Evolutionary conservation across 2,113 vertebrate genomes (phyloP).

Genomic region (Nothoprocta pentlandii): DNA sequence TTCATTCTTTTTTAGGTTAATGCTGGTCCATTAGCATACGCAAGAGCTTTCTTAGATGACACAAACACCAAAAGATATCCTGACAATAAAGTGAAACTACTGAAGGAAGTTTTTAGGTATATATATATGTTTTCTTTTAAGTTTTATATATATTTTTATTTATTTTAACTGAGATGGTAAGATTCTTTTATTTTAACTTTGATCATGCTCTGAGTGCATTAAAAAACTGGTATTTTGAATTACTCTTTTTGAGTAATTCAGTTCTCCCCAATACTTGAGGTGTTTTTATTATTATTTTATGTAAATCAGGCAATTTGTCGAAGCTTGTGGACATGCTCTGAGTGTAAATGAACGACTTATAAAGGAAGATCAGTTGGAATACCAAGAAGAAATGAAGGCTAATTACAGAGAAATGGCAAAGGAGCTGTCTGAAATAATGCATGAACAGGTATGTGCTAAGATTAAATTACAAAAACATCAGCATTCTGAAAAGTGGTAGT

Average conservation of each 20-base stretch:
- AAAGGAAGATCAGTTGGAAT: conserved; percentile 97
- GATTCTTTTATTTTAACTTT: not conserved
- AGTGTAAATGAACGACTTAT: conserved; percentile 94
- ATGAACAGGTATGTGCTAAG: conserved; percentile 86
- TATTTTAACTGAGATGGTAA: not conserved
- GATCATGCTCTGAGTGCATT: not conserved
- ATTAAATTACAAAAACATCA: not conserved
- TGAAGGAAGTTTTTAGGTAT: conserved; percentile 98
- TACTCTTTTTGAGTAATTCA: not conserved
- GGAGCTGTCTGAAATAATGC: conserved; percentile 97
- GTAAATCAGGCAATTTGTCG: conserved; percentile 93
- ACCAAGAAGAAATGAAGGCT: conserved; percentile 98
- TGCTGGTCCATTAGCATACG: conserved; percentile 94
- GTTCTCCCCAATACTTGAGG: not conserved
- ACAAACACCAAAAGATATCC: conserved; percentile 92
- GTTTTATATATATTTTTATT: conserved; percentile 52
- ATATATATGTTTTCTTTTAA: conserved; percentile 12
- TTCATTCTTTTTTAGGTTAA: conserved; percentile 86
- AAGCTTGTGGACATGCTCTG: conserved; percentile 94
- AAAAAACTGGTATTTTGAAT: not conserved
- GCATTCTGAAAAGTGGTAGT: not conserved
- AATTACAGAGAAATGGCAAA: conserved; percentile 94
- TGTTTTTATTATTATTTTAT: not conserved
- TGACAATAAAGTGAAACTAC: conserved; percentile 96
- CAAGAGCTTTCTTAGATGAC: conserved; percentile 95